Conservation (phyloP, 2,113 vertebrate species). For the Alces alces region DNA sequence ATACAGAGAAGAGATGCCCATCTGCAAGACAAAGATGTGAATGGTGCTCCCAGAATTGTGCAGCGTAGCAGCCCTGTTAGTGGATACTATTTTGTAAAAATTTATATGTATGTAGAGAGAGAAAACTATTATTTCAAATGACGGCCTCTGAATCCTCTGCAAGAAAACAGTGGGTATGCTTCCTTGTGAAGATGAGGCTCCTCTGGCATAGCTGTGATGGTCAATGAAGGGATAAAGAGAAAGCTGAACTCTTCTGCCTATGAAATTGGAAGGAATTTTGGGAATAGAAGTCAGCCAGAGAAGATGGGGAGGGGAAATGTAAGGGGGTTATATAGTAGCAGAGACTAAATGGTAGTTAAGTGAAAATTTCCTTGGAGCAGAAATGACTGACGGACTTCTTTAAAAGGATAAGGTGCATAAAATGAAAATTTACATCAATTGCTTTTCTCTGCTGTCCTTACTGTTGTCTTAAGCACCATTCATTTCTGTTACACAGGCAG, state of each 20-base stretch:
- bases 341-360: background rate
- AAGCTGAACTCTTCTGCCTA: background rate
- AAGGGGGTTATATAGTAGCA: background rate
- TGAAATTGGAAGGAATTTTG: background rate
- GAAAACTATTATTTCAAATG: background rate
- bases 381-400: background rate
- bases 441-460: background rate
- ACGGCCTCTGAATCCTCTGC: background rate
- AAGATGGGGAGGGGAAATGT: background rate
- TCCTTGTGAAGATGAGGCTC: background rate
- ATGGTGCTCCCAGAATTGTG: background rate
- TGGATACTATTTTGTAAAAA: background rate
- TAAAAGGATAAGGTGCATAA: background rate
- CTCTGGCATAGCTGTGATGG: background rate
- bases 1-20: background rate
- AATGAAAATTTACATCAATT: background rate
- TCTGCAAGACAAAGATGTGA: background rate
- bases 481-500: background rate
- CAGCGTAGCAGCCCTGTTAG: background rate
- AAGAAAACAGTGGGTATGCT: background rate
- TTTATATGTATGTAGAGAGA: background rate
- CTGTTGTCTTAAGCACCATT: background rate
- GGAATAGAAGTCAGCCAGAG: background rate
- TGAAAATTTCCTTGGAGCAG: background rate
- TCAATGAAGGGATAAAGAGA: background rate